Conservation (phyloP, 37 sponge, comb jelly and placozoan genomes). For the Geodia barretti region DNA sequence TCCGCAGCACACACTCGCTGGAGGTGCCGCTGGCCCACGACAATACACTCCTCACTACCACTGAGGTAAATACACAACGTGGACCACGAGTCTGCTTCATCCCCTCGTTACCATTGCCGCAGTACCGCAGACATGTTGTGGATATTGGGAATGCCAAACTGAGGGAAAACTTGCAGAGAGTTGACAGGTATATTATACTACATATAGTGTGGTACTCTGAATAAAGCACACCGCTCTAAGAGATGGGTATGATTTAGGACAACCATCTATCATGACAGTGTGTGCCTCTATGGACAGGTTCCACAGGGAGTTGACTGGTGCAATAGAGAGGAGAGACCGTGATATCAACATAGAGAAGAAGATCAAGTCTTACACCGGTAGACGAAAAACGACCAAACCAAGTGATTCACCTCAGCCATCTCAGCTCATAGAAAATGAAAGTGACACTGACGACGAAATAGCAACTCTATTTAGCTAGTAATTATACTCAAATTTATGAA, state of each 20-base stretch:
- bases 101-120: not conserved
- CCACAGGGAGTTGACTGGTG: not conserved
- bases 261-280: no score
- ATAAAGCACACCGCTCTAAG: no score
- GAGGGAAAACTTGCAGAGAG: constrained; percentile 59
- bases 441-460: no score
- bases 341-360: no score
- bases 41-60: constrained; percentile 52
- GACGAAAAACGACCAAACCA: no score
- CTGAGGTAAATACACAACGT: constrained; percentile 42
- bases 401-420: no score
- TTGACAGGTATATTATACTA: constrained; percentile 46
- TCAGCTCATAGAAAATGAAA: no score
- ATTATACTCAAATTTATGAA: no score
- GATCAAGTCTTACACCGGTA: no score
- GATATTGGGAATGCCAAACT: constrained; percentile 65
- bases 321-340: no score
- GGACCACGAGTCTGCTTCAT: not conserved
- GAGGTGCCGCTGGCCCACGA: constrained; percentile 70
- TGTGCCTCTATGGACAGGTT: constrained; percentile 14
- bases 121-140: constrained; percentile 77
- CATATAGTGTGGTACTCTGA: not conserved
- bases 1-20: constrained; percentile 76
- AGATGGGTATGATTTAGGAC: no score
- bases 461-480: no score